Evolutionary conservation across 2,113 vertebrate genomes (phyloP).

Genomic region (Lagopus leucura): DNA sequence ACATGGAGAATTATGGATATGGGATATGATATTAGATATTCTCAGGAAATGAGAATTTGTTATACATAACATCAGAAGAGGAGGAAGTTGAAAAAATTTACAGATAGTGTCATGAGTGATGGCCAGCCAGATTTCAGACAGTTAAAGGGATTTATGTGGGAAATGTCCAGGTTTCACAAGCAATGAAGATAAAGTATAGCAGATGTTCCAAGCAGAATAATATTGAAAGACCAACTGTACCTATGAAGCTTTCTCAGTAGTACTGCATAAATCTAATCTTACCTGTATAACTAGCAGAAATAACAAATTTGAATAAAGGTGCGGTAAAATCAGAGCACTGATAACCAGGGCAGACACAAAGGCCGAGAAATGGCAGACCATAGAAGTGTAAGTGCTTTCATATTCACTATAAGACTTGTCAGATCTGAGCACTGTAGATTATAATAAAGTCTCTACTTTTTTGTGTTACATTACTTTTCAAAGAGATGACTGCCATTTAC

Average conservation of each 20-base stretch:
- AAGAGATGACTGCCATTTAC: background rate
- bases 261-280: background rate
- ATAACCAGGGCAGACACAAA: background rate
- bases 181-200: background rate
- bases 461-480: no score
- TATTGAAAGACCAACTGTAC: background rate
- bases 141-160: background rate
- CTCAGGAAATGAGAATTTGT: background rate
- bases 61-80: background rate
- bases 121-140: background rate
- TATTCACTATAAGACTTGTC: background rate
- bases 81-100: background rate
- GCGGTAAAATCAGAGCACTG: background rate
- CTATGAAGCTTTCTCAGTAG: background rate
- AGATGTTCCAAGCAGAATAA: background rate
- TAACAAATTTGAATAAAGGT: background rate
- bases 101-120: background rate
- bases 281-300: background rate
- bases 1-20: background rate
- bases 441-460: background rate
- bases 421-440: background rate
- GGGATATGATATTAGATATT: no score
- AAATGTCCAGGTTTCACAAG: background rate
- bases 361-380: background rate
- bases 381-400: background rate